Conservation (phyloP, 2,888 invertebrate genomes). For the Leucophenga montana region DNA sequence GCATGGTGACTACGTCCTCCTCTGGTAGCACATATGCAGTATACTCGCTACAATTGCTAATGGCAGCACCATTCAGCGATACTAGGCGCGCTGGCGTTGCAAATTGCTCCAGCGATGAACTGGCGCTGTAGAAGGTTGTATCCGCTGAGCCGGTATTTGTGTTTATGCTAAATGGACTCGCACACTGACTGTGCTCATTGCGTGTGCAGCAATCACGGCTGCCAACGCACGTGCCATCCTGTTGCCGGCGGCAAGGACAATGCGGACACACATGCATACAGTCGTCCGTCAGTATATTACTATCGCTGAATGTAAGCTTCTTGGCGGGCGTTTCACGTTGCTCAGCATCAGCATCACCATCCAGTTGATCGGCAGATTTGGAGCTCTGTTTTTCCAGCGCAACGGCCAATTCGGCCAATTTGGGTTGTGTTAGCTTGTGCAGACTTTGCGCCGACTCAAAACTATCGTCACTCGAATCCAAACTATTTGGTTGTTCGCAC, state of each 20-base stretch:
- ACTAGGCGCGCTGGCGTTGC: constrained; percentile 46
- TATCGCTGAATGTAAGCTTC: constrained; percentile 72
- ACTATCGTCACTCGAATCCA: constrained; percentile 73
- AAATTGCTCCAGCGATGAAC: constrained; percentile 68
- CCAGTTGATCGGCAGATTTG: constrained; percentile 76
- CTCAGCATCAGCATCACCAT: constrained; percentile 71
- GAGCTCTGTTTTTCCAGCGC: constrained; percentile 66
- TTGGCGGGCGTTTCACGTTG: constrained; percentile 51
- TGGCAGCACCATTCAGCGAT: constrained; percentile 3
- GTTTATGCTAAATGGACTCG: constrained; percentile 2
- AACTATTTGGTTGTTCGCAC: constrained; percentile 44
- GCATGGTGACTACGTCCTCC: constrained; percentile 45
- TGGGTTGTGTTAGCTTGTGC: constrained; percentile 49
- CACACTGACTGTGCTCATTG: constrained; percentile 61
- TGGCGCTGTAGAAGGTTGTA: constrained; percentile 72
- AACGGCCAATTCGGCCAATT: neutral
- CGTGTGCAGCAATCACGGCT: constrained; percentile 61
- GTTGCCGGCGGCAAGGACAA: constrained; percentile 65
- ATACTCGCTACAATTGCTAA: neutral
- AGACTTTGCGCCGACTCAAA: constrained; percentile 67
- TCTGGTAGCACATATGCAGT: constrained; percentile 42
- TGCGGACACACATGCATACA: constrained; percentile 66
- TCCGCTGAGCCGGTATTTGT: constrained; percentile 65
- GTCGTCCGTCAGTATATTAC: constrained; percentile 69
- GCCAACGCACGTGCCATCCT: constrained; percentile 8